Base-by-base conservation (phyloP, 1,140 invertebrate species). In the Ooceraea biroi region DNA sequence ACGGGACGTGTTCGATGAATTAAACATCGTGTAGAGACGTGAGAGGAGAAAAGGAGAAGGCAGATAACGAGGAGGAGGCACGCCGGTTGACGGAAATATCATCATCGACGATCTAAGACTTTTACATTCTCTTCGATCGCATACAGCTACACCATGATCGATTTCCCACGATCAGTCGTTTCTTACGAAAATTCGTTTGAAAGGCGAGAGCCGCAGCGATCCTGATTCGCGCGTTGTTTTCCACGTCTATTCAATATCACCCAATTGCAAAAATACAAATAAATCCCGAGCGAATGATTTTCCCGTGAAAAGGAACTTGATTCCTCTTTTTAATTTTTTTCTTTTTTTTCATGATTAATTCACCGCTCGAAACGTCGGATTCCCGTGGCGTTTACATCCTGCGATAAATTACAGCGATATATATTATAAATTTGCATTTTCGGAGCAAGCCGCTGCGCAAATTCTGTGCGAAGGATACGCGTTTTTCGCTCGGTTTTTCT, bases 1-100 rank as follows among this genome's bases (percentile, higher is more conserved):
- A 25, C 44, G 48, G 12, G 10, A 65, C 14, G 57, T 41, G 57
- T 14, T 55, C 50, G 30, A 78, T 78, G 76, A 78, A 78, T 78
- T 78, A 78, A 78, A 78, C 63, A 78, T 68, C 12, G 48, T n/a
- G 36, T n/a, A 19, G 52, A 4, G 52, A 7, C 10, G 48, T 10
- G 48, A 3, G 48, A n/a, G 36, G 22, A 14, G 19, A 68, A 41
- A 41, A 0, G n/a, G 7, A 5, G 22, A 27, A 69, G 25, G 11
- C 36, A 36, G 60, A 60, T n/a, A 14, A 36, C 55, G 57, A 73
- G 22, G 52, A 58, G 2, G 14, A 77, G 44, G 44, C 27, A 19
- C 74, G 27, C n/a, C 48, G 10, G 12, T 41, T 19, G 41, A 69
- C 19, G 55, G 48, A 41, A 68, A 25, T 55, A 68, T 68, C 63